phyloP scores from a whole-genome alignment of 2,888 invertebrate genomes.

The Cheilosia urbana region DNA sequence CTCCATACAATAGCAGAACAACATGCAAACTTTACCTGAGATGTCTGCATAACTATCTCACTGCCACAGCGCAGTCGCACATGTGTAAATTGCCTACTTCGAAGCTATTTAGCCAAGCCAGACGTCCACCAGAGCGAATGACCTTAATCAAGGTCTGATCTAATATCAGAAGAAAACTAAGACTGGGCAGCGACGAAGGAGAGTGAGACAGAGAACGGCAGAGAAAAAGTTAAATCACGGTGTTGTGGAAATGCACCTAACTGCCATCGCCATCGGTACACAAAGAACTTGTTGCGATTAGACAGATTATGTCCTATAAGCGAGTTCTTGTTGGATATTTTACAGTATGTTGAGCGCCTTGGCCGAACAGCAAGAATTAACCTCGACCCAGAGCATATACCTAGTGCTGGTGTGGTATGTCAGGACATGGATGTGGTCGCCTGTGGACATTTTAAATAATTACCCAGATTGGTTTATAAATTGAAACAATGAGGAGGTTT shows the following conservation, averaged over 20 bases:
- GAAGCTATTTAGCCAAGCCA: slow-evolving; percentile 59
- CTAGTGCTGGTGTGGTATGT: slow-evolving; percentile 22
- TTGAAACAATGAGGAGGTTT: slow-evolving; percentile 55
- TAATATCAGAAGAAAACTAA: slow-evolving; percentile 62
- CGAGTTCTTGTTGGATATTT: slow-evolving; percentile 33
- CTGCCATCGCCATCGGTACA: slow-evolving; percentile 51
- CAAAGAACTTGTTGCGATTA: slow-evolving; percentile 71
- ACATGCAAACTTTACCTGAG: slow-evolving; percentile 52
- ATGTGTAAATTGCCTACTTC: slow-evolving; percentile 19
- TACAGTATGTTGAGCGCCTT: background rate
- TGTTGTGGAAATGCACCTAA: slow-evolving; percentile 54
- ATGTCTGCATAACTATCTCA: slow-evolving; percentile 41
- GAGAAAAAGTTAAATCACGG: slow-evolving; percentile 49
- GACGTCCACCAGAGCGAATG: slow-evolving; percentile 73
- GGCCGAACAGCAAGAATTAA: slow-evolving; percentile 33
- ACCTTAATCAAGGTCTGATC: slow-evolving; percentile 75
- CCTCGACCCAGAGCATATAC: background rate
- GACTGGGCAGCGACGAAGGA: background rate
- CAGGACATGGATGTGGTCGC: slow-evolving; percentile 51
- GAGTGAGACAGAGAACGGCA: background rate
- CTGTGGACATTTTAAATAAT: slow-evolving; percentile 67
- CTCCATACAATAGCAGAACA: slow-evolving; percentile 24
- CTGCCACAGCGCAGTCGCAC: slow-evolving; percentile 29
- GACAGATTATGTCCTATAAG: slow-evolving; percentile 67
- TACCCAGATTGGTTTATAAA: slow-evolving; percentile 55